Base-by-base conservation (phyloP, 2,888 invertebrate genomes). In the Melieria omissa region DNA sequence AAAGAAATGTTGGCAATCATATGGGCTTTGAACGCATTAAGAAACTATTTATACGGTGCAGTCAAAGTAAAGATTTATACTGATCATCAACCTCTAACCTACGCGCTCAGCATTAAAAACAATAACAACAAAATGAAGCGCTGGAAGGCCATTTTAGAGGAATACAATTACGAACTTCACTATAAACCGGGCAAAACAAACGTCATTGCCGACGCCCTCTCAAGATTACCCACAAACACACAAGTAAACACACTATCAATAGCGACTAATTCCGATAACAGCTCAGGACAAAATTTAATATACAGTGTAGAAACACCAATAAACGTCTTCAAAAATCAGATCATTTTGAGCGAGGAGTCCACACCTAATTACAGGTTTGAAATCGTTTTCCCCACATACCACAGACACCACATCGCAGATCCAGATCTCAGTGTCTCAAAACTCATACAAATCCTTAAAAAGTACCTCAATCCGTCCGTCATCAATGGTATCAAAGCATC, bases 401-500 rank as follows among this genome's bases (percentile, higher is more conserved):
- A 29, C 29, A 1, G 29, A 29, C 29, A 29, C 29, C 29, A 29
- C 29, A 29, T 29, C 29, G 29, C 29, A 29, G 29, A 29, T 29
- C 29, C 29, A 29, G 29, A 29, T 29, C 29, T 29, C 29, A 29
- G 29, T 2, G 29, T 29, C 2, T 29, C 29, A 63, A 66, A 44
- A 9, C 14, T 73, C 9, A 65, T 70, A 3, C n/a, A 14, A 5
- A 73, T 69, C 49, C 52, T 73, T 7, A 73, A 73, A 47, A 49
- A 61, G 12, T 66, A 46, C 14, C 41, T 75, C 46, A 72, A 73
- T 45, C 75, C 70, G 3, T 14, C 47, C 8, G 49, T 67, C 2
- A 71, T 70, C 10, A 73, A 73, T 29, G 65, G 73, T 7, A 45
- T 75, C 8, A 58, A 58, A 66, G 61, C 70, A 7, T n/a, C 29